These are phyloP conservation scores for Lanius collurio DNA, from an alignment of 2,113 vertebrate genomes.

Conservation along the genomic window DNA sequence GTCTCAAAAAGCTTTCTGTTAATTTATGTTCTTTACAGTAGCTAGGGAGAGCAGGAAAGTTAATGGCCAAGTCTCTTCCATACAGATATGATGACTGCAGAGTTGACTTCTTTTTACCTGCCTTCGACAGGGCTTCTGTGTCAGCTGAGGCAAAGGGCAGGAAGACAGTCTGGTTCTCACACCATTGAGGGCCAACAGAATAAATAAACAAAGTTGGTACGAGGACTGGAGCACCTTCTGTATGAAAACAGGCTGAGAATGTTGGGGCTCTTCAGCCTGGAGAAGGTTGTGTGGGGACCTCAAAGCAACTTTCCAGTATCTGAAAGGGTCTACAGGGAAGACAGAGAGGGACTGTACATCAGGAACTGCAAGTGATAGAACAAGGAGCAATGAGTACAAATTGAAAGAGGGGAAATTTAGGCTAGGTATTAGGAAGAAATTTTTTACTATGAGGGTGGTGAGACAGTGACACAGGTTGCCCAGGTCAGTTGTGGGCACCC, in stretches of 20 bases:
- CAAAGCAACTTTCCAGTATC: not conserved
- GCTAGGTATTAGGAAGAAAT: not conserved
- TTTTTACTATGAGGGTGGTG: not conserved
- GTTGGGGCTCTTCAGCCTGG: not conserved
- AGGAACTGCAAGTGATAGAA: not conserved
- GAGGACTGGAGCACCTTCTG: not conserved
- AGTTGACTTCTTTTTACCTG: not conserved
- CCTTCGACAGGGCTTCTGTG: not conserved
- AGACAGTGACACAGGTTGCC: not conserved
- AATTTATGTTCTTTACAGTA: conserved; percentile 9
- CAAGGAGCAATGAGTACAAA: not conserved
- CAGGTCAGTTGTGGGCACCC: not conserved
- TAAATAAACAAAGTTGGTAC: not conserved
- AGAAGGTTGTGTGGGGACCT: not conserved
- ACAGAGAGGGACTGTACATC: not conserved
- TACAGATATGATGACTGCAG: not conserved
- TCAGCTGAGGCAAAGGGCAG: not conserved
- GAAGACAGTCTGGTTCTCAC: not conserved
- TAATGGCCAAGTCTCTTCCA: not conserved
- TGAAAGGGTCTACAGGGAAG: not conserved
- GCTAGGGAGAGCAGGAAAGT: not conserved
- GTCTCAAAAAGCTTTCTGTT: not conserved
- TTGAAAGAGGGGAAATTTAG: not conserved
- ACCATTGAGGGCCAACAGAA: not conserved
- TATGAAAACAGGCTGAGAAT: not conserved